These are phyloP conservation scores for Erythrolamprus reginae DNA, from an alignment of 2,113 vertebrate species.

Conservation along the genomic window DNA sequence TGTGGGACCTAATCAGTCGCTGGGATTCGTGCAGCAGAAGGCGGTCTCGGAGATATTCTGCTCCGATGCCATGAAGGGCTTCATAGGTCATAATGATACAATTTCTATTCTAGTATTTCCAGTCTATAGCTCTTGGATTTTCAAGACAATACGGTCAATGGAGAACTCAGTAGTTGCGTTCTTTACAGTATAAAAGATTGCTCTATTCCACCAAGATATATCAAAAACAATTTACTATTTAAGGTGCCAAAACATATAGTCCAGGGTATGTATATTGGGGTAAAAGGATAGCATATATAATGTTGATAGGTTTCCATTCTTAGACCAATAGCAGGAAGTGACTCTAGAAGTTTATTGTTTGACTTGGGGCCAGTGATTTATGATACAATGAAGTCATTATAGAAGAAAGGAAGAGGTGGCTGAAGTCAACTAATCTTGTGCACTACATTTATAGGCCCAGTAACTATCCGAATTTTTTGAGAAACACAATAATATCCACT, in stretches of 20 bases:
- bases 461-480: slow-evolving; percentile 27
- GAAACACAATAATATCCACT: slow-evolving; percentile 12
- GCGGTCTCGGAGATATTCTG: too few species aligned
- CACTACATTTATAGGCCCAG: slow-evolving; percentile 16
- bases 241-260: not conserved
- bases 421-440: slow-evolving; percentile 7
- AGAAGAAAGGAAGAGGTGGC: not conserved
- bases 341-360: not conserved
- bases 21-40: too few species aligned
- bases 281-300: not conserved
- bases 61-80: too few species aligned
- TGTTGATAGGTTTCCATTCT: not conserved
- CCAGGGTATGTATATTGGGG: not conserved
- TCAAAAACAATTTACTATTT: not conserved
- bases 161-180: not conserved
- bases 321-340: not conserved
- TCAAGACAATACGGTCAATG: not conserved
- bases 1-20: too few species aligned
- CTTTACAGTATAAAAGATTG: not conserved
- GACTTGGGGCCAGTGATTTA: slow-evolving; percentile 1
- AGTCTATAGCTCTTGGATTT: not conserved
- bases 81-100: too few species aligned
- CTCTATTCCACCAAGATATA: not conserved
- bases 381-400: slow-evolving; percentile 8
- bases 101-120: not conserved